Evolutionary conservation across 1,140 invertebrate species (phyloP).

Genomic region (Drosophila kanapiae): DNA sequence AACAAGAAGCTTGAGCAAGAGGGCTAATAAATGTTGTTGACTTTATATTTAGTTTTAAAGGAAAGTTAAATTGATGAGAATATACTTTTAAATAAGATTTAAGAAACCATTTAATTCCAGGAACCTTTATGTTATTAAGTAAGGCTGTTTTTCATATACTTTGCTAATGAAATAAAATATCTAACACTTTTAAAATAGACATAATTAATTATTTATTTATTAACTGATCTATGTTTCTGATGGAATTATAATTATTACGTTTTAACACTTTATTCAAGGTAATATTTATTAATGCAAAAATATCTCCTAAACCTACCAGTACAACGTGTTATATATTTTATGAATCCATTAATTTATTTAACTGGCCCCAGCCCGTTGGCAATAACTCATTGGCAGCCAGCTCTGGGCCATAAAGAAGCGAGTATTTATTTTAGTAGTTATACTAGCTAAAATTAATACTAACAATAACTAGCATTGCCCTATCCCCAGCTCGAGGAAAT

Average conservation of each 20-base stretch:
- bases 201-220: background rate
- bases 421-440: background rate
- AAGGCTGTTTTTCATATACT: no score
- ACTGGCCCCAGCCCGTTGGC: background rate
- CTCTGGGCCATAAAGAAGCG: background rate
- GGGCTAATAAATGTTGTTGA: background rate
- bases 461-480: background rate
- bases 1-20: background rate
- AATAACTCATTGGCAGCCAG: background rate
- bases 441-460: slow-evolving; percentile 20
- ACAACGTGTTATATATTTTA: background rate
- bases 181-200: no score
- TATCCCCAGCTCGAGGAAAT: background rate
- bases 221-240: background rate
- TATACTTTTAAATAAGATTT: no score
- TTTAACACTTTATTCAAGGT: background rate
- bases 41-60: background rate
- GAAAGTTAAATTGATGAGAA: background rate
- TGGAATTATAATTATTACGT: background rate
- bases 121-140: no score
- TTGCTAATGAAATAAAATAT: no score
- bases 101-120: no score
- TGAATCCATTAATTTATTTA: background rate
- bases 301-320: background rate
- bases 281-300: background rate